Base-by-base conservation (phyloP, 2,797 vertebrate species). In the Tadarida brasiliensis region DNA sequence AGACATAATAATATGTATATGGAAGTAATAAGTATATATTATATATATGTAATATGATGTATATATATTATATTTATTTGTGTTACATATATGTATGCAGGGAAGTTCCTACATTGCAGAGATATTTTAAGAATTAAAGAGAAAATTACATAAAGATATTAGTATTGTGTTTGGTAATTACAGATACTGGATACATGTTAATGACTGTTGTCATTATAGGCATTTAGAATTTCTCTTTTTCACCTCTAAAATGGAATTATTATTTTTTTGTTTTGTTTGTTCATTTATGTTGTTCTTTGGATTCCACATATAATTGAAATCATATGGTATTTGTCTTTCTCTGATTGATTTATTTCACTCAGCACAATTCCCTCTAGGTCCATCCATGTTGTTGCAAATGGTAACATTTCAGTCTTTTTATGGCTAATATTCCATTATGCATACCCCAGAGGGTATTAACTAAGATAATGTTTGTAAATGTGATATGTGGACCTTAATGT, bases 91-190 rank as follows among this genome's bases (percentile, higher is more conserved):
- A 51, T 9, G 9, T 56, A n/a, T 86, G 39, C 33, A 87, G 35
- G 28, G 63, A 92, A 74, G 12, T 73, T 22, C 39, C 44, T 65
- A 80, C 47, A n/a, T 88, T 81, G 44, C 26, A 84, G 51, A 94
- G 30, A 84, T 56, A 70, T 76, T 89, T 81, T 71, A 92, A 85
- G 15, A 26, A 85, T 83, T 78, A 92, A 94, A 87, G 12, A 90
- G 33, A 83, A 90, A 61, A 59, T 24, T 47, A 6, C 56, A 28
- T 61, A 63, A 91, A 93, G 26, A 28, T n/a, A 54, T 65, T 86
- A 68, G 22, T 16, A 70, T 26, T 84, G 19, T 44, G 57, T 28
- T 87, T 73, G 30, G 61, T 44, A 15, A 33, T 35, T 59, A 67
- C 54, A 65, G 73, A 68, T 85, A 57, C n/a, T 61, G 14, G 9